These are phyloP conservation scores for Micropterix aruncella DNA, from an alignment of 2,888 invertebrate species.

Conservation along the genomic window DNA sequence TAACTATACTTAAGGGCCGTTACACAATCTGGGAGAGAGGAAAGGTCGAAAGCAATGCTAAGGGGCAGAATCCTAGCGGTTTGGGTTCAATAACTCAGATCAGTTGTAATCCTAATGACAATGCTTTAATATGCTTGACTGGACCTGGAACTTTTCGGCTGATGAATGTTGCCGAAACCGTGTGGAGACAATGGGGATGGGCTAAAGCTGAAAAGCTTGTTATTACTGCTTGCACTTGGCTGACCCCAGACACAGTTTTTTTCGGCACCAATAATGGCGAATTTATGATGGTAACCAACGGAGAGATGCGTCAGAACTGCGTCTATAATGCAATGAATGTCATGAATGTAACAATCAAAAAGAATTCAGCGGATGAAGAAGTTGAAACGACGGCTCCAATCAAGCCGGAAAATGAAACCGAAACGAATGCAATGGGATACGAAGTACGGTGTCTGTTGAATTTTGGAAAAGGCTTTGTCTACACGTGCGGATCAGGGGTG, in stretches of 20 bases:
- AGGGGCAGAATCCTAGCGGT: slow-evolving; percentile 56
- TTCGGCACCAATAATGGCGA: slow-evolving; percentile 67
- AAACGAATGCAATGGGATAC: background rate
- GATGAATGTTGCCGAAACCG: slow-evolving; percentile 61
- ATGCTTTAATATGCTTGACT: slow-evolving; percentile 54
- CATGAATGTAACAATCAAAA: slow-evolving; percentile 43
- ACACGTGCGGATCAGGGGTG: slow-evolving; percentile 55
- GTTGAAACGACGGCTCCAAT: too few relatives aligned
- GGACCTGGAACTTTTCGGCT: slow-evolving; percentile 55
- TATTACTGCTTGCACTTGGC: slow-evolving; percentile 66
- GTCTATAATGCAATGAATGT: slow-evolving; percentile 48
- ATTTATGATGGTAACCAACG: slow-evolving; percentile 70
- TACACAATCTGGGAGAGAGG: slow-evolving; percentile 74
- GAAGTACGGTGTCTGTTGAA: slow-evolving; percentile 31
- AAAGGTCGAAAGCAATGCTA: slow-evolving; percentile 60
- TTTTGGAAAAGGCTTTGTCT: slow-evolving; percentile 51
- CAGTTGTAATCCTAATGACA: slow-evolving; percentile 64
- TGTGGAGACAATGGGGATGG: slow-evolving; percentile 73
- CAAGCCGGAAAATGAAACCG: too few relatives aligned
- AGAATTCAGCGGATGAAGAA: slow-evolving; percentile 38
- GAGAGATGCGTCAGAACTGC: slow-evolving; percentile 57
- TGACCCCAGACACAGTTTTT: slow-evolving; percentile 69
- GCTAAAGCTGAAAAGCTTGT: slow-evolving; percentile 66
- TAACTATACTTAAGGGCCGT: too few relatives aligned
- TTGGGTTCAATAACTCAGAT: slow-evolving; percentile 55